Evolutionary conservation across 2,113 vertebrate genomes (phyloP).

Genomic region (Dasyurus viverrinus): DNA sequence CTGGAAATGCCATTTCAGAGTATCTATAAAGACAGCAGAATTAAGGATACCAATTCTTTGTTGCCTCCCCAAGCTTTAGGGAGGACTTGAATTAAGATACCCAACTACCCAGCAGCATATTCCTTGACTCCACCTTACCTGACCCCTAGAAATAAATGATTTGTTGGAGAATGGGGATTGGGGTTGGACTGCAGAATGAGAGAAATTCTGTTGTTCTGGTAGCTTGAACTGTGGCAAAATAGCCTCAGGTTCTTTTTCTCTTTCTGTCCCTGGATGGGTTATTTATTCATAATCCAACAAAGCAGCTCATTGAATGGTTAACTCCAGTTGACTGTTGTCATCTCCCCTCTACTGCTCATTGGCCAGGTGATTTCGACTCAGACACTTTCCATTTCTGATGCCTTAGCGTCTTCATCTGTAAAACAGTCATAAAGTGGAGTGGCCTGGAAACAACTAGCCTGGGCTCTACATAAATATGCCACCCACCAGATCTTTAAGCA

Average conservation of each 20-base stretch:
- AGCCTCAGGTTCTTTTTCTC: slow-evolving; percentile 36
- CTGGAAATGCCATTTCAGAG: background rate
- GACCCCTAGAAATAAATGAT: background rate
- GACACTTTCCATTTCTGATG: background rate
- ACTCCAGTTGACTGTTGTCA: background rate
- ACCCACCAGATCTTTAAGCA: slow-evolving; percentile 21
- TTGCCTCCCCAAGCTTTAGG: background rate
- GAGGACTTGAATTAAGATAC: background rate
- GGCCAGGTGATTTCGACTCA: background rate
- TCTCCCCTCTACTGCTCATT: background rate
- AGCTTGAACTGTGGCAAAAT: slow-evolving; percentile 48
- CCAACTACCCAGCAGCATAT: background rate
- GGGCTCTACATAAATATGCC: background rate
- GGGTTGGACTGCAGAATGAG: background rate
- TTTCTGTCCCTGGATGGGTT: slow-evolving; percentile 31
- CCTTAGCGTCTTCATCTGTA: slow-evolving; percentile 26
- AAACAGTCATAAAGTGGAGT: slow-evolving; percentile 24
- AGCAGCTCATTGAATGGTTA: background rate
- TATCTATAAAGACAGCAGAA: background rate
- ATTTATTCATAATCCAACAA: background rate
- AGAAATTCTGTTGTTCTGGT: background rate
- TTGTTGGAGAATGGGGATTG: background rate
- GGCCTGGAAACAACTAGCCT: background rate
- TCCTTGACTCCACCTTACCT: background rate
- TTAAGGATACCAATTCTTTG: background rate